Base-by-base conservation (phyloP, 1,140 invertebrate genomes). In the Physella acuta region DNA sequence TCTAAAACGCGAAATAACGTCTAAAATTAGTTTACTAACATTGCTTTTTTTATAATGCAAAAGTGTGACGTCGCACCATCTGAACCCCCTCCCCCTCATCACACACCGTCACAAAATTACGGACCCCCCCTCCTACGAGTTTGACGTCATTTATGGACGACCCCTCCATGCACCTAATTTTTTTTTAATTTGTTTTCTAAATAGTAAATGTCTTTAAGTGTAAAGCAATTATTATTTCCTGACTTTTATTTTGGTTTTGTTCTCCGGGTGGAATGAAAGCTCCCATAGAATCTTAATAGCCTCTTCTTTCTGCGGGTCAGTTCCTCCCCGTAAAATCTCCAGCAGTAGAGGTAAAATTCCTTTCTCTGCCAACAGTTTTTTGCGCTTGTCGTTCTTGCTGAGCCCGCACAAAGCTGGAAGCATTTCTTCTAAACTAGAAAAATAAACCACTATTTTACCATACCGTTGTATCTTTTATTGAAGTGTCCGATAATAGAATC, bases 331-430 rank as follows among this genome's bases (percentile, higher is more conserved):
- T 30, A 64, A 34, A 51, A 64, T 51, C 1, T 28, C 20, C 5
- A 31, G 34, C n/a, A 64, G 14, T 17, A 64, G 44, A 30, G 3
- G 2, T 31, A 64, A n/a, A 24, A 64, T 30, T 2, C 44, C 61
- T 51, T 64, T 64, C 11, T 64, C n/a, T 31, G 51, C 61, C n/a
- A 64, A 44, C 2, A 64, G 33, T 64, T 51, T 64, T 64, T 64
- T 64, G 8, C 44, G 26, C 51, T 5, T 31, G 30, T 64, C 61
- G 51, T 64, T 64, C 51, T 31, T 64, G 44, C 61, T 64, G 33
- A 64, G 44, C 30, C 61, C 61, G 26, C 4, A 3, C 61, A 64
- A 39, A 2, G 5, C 61, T 49, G 26, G 61, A 64, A 64, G 28
- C 36, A 64, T 16, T n/a, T 64, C 61, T 51, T 64, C 61, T 5